Conservation (phyloP, 2,888 invertebrate genomes). For the Pegoplata infirma region DNA sequence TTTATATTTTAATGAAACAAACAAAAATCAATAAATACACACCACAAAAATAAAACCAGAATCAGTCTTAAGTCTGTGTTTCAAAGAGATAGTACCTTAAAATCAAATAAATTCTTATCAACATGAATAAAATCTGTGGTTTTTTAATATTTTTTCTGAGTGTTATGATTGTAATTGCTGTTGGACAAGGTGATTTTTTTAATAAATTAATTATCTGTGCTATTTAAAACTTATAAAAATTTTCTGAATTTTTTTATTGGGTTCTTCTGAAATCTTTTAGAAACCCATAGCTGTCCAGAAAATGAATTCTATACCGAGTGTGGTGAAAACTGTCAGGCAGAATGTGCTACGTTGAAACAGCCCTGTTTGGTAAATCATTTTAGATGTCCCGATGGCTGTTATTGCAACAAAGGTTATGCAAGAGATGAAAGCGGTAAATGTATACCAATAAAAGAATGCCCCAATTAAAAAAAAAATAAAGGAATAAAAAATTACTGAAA, state of each 20-base stretch:
- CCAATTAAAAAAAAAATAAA: no score
- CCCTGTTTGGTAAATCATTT: constrained; percentile 69
- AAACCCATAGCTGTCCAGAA: neutral
- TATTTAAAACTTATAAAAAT: neutral
- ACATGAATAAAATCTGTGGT: neutral
- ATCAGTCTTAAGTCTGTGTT: neutral
- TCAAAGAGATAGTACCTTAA: neutral
- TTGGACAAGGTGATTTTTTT: neutral
- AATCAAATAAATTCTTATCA: neutral
- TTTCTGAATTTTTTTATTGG: neutral
- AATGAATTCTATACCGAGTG: constrained; percentile 70
- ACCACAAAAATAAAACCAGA: neutral
- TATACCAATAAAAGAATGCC: constrained; percentile 64
- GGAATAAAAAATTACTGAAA: no score
- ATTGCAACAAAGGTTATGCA: constrained; percentile 72
- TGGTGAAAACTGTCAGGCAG: constrained; percentile 72
- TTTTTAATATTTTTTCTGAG: neutral
- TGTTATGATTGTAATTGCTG: neutral
- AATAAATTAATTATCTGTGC: neutral
- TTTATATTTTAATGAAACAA: no score
- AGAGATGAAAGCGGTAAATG: constrained; percentile 68
- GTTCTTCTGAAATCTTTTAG: neutral
- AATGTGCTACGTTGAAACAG: constrained; percentile 71
- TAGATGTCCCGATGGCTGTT: constrained; percentile 74
- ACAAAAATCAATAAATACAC: no score